Base-by-base conservation (phyloP, 2,113 vertebrate species). In the Amblyornis subalaris region DNA sequence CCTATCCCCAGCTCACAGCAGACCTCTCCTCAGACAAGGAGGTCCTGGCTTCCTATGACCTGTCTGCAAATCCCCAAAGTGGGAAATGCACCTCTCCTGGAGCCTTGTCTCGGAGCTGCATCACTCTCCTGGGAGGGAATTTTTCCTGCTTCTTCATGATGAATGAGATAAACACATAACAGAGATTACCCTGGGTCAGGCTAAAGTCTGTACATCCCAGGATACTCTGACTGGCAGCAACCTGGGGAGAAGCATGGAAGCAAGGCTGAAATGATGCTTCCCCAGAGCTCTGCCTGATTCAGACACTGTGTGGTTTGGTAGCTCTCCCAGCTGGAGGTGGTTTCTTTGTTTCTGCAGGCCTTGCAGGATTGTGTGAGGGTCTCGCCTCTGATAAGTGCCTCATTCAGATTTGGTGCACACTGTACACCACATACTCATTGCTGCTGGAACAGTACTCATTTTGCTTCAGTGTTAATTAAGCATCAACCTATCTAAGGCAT, bases 201-300 rank as follows among this genome's bases (percentile, higher is more conserved):
- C 22, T 29, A 10, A 47, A 51, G 33, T n/a, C 35, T n/a, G 15
- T 44, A 16, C 28, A 47, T 40, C 6, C 8, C 45, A 48, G 50
- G 26, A 21, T 35, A 2, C 40, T 62, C 23, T 14, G 21, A 3
- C 42, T 67, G 51, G 42, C 51, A 66, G 70, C 47, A 74, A 12
- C 16, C 40, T 35, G 54, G 44, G 28, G 15, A 48, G 58, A 40
- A 70, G 22, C 7, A 16, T 18, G 28, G 45, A 58, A 84, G 22
- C 9, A 71, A 50, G 10, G 13, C 18, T 50, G 5, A 48, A 12
- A 35, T 2, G 3, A 1, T 48, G 42, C 45, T 36, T 57, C 20
- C 22, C 17, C 45, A 29, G 50, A 66, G n/a, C 31, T 48, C 19
- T 61, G 2, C 20, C 20, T 18, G 0, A 0, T 33, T 54, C 10